Base-by-base conservation (phyloP, 1,140 invertebrate species). In the Caenorhabditis latens region DNA sequence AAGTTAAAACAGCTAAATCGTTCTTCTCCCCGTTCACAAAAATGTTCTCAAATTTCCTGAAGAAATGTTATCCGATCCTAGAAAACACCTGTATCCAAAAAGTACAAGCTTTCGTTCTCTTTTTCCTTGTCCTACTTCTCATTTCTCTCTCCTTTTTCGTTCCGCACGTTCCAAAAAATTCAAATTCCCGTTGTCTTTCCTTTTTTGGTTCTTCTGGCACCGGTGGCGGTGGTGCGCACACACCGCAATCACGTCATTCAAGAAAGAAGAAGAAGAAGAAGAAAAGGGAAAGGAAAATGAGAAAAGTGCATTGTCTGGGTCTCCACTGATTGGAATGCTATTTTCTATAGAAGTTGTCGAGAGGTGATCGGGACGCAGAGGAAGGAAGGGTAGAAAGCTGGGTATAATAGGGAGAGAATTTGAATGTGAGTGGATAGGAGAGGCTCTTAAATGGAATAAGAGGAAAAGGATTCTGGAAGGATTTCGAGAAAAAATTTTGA, bases 271-370 rank as follows among this genome's bases (percentile, higher is more conserved):
- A 53, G 50, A 53, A 53, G 50, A 53, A 53, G 50, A 53, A 53
- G 50, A 50, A 53, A 53, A 53, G 16, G 50, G 32, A 71, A 71
- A 71, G n/a, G 46, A n/a, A 24, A 79, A 79, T 46, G 11, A 13
- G 19, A 79, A 79, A 79, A 79, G 71, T 79, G 71, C 71, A 79
- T 79, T 21, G 24, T 79, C 71, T 79, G 71, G 13, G 71, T 79
- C 71, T 79, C n/a, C 46, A 50, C 14, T 32, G 46, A 79, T 50
- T 79, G 43, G 46, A 32, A 50, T n/a, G 53, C 46, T 79, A 50
- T 79, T 24, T 79, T 11, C 50, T 3, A 6, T 7, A 9, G n/a
- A 50, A 13, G 42, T 42, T 43, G 65, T 50, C 71, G 46, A 42
- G 46, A 63, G 19, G n/a, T 16, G 19, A 58, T 19, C 13, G n/a